Evolutionary conservation across 2,113 vertebrate genomes (phyloP), one percentile per base, ranked within the genome.

Genomic region (Motacilla tschutschensis): DNA sequence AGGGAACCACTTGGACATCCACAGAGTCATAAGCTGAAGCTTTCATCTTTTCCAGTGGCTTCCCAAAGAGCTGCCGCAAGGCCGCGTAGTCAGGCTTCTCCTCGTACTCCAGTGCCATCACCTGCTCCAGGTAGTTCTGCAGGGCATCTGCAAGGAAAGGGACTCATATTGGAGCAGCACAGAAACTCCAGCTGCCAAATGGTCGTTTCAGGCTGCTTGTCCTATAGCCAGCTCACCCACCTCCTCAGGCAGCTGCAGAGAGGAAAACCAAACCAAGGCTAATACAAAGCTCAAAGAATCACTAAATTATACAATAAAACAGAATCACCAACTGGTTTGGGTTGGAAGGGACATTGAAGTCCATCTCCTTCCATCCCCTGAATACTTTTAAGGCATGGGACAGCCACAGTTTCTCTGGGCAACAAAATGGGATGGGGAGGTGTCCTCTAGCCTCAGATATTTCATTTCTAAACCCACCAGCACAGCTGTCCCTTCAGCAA

Each of bases 1-100:
- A 96, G 13, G 93, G 94, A 35, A 71, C 92, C 73, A 95, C 50
- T 57, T 4, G 72, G 51, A 97, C 85, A 66, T 94, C 93, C 78
- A 98, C 2, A 0, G 94, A 72, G 72, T 95, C 96, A 0, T 98
- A 97, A 16, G 96, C 91, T 1, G 91, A 93, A 14, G 85, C 47
- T 47, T 91, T 97, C 74, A 98, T 94, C 72, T 96, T 92, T 48
- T 94, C 89, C 36, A 99, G 94, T 3, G 92, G 79, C 5, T 64
- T 79, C n/a, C 64, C 84, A 41, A 99, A 95, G 25, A 47, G 90
- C 4, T 47, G 93, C 81, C 92, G 96, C 74, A 99, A 95, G 3
- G 24, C 55, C 0, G 70, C 6, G 5, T 99, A 99, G 93, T 98
- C 79, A 0, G 98, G 99, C 91, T 97, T 94, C 93, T 98, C 97